A percentile compares a stretch with the other conserved stretches of the same genome.
Conservation (phyloP, 30 jellyfish, hydroid and myxozoan genomes). For the Hydractinia symbiolongicarpus region DNA sequence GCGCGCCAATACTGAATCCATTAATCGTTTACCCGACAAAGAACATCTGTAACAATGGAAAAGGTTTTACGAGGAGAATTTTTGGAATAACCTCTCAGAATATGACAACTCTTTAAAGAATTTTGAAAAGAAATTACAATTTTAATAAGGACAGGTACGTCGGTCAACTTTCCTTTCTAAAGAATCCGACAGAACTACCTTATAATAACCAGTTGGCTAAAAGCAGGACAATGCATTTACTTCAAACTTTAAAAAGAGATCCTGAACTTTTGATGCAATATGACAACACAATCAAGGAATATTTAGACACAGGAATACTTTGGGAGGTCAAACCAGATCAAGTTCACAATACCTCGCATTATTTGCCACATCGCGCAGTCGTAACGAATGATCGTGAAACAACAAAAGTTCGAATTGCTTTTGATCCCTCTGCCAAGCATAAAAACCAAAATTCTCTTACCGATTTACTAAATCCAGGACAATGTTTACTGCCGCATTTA, state of each 20-base stretch:
- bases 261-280: conserved; percentile 17
- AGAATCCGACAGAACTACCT: background rate
- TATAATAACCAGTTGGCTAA: background rate
- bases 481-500: conserved; percentile 13
- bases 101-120: background rate
- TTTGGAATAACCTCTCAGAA: background rate
- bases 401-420: conserved; percentile 26
- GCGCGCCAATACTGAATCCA: background rate
- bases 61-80: background rate
- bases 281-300: conserved; percentile 5
- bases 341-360: background rate
- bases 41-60: background rate
- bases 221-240: background rate
- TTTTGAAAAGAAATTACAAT: background rate
- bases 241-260: background rate
- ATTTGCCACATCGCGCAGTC: conserved; percentile 15
- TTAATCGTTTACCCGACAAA: background rate
- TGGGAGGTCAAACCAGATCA: background rate
- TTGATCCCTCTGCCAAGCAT: conserved; percentile 14
- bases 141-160: background rate
- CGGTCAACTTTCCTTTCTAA: background rate
- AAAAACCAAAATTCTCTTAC: background rate
- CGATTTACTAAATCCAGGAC: conserved; percentile 20
- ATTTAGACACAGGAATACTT: conserved; percentile 11
- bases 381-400: conserved; percentile 11